These are phyloP conservation scores for Oxygymnocypris stewartii DNA, from an alignment of 2,113 vertebrate species.

Conservation along the genomic window DNA sequence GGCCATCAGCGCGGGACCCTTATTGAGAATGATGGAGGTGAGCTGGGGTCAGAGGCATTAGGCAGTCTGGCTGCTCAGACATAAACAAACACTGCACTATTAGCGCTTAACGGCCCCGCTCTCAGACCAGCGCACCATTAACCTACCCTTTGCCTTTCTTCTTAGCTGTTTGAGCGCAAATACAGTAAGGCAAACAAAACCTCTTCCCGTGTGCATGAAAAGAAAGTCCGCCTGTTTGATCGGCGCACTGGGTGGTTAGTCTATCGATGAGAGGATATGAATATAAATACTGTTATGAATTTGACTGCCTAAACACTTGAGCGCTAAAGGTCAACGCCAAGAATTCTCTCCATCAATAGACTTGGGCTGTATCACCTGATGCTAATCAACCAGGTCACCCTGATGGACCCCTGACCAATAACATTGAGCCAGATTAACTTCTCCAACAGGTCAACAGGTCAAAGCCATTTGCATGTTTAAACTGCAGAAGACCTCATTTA, in stretches of 20 bases:
- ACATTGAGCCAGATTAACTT: conserved; percentile 36
- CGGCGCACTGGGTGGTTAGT: conserved; percentile 25
- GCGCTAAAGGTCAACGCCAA: conserved; percentile 46
- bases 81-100: conserved; percentile 52
- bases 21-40: conserved; percentile 47
- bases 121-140: conserved; percentile 17
- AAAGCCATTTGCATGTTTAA: conserved; percentile 25
- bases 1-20: conserved; percentile 18
- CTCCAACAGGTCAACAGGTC: conserved; percentile 17
- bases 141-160: conserved; percentile 39
- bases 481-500: conserved; percentile 26
- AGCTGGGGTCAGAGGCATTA: conserved; percentile 38
- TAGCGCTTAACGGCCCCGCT: conserved; percentile 31
- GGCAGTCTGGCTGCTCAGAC: conserved; percentile 40
- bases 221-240: conserved; percentile 36
- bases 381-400: conserved; percentile 36
- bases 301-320: conserved; percentile 36
- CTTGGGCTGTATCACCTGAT: conserved; percentile 39
- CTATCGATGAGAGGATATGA: conserved; percentile 34
- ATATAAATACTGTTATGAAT: conserved; percentile 51
- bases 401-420: conserved; percentile 30
- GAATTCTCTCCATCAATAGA: conserved; percentile 51
- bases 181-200: conserved; percentile 38
- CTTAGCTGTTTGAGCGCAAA: conserved; percentile 31
- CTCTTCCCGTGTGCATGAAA: neutral